Evolutionary conservation across 2,888 invertebrate genomes (phyloP).

Genomic region (Oscheius sp.): DNA sequence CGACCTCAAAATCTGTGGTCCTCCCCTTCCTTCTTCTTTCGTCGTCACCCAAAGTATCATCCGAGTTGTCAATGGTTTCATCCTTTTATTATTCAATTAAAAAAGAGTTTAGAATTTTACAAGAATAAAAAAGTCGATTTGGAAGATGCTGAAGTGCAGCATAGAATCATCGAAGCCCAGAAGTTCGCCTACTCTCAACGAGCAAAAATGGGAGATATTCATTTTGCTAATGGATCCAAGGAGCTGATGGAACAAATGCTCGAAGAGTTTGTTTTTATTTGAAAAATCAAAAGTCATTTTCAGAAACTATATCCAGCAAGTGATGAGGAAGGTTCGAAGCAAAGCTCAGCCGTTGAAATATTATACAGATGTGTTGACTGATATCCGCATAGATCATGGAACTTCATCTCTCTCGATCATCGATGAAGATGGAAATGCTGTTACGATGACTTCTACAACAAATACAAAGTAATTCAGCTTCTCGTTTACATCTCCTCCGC

Average conservation of each 20-base stretch:
- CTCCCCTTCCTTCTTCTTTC: conserved; percentile 88
- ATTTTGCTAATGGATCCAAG: conserved; percentile 78
- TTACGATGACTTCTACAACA: conserved; percentile 89
- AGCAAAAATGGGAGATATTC: conserved; percentile 76
- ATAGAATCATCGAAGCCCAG: conserved; percentile 85
- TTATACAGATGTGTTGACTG: conserved; percentile 50
- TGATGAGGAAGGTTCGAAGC: conserved; percentile 51
- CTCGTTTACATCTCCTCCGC: conserved; percentile 31
- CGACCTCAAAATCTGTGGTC: conserved; percentile 80
- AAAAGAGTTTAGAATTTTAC: conserved; percentile 57
- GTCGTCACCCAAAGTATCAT: conserved; percentile 82
- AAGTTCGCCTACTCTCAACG: conserved; percentile 88
- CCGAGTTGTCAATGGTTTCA: conserved; percentile 74
- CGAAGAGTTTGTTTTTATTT: conserved; percentile 71
- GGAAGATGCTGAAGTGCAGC: conserved; percentile 77
- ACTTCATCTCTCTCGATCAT: conserved; percentile 89
- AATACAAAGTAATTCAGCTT: conserved; percentile 79
- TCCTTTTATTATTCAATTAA: neutral
- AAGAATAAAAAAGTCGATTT: conserved; percentile 44
- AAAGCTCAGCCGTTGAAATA: conserved; percentile 61
- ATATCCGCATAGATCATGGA: conserved; percentile 75
- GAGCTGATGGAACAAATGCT: conserved; percentile 78
- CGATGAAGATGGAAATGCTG: conserved; percentile 83
- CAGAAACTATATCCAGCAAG: conserved; percentile 67
- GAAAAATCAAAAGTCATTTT: neutral